Evolutionary conservation across 2,797 vertebrate genomes (phyloP), one percentile per base, ranked within the genome.

Genomic region (Eutrigla gurnardus): DNA sequence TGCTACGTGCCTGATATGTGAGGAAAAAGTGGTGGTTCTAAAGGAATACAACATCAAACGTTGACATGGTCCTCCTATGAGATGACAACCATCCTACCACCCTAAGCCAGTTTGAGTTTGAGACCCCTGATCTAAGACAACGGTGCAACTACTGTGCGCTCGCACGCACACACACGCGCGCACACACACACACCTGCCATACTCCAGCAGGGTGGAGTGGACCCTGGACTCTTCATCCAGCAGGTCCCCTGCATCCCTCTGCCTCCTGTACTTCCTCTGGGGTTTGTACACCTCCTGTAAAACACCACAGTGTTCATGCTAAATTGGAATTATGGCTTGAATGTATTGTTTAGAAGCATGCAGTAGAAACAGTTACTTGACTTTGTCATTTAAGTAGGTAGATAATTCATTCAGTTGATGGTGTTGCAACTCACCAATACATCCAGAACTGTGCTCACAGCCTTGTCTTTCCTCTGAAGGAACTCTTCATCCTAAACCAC

Each of bases 161-260:
- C 11, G 3, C 14, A 2, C 18, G 18, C 42, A 42, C 15, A 39
- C 46, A 54, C 40, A 49, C 3, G 53, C 13, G 39, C 36, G 4
- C 35, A 37, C 7, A 4, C 15, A 11, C 53, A 42, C 59, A 25
- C 25, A 25, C 25, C 97, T 97, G 91, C 98, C 98, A 2, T 98
- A 99, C 80, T 99, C 98, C 91, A 99, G 77, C 72, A 99, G 94
- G 0, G 98, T 99, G 65, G 97, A 95, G 58, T 98, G 97, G 85
- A 99, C 95, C 70, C 96, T 96, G 18, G 97, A 98, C 74, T 98
- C 97, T 83, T 99, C 98, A 37, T 99, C 98, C 3, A 94, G 83
- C 65, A 98, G 91, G 36, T 95, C 93, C 46, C 93, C 96, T 18
- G 96, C 96, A 53, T 96, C 96, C 18, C 76, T 89, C 73, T 97